phyloP scores from a whole-genome alignment of 2,888 invertebrate species.

The Isoperla grammatica region DNA sequence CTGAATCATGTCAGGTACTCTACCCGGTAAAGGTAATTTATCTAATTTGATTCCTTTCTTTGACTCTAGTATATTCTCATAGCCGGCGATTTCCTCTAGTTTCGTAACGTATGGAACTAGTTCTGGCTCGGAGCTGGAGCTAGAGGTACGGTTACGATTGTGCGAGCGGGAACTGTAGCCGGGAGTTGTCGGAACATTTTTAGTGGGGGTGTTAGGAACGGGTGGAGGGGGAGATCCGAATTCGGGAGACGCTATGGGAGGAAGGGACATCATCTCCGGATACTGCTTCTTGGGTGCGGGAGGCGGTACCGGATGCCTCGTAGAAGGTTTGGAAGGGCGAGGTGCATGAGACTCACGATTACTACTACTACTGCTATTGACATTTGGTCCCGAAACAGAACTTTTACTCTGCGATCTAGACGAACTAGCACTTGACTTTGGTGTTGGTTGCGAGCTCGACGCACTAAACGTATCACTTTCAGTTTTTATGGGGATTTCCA shows the following conservation, averaged over 20 bases:
- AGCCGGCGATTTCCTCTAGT: conserved; percentile 55
- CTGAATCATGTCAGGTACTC: conserved; percentile 34
- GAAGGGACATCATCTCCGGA: conserved; percentile 13
- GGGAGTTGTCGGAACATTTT: conserved; percentile 11
- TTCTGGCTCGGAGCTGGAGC: conserved; percentile 54
- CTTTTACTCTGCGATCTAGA: too few relatives aligned
- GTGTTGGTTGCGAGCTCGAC: too few relatives aligned
- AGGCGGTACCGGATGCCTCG: conserved; percentile 19
- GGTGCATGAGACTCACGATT: conserved; percentile 23
- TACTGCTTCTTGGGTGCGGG: conserved; percentile 1
- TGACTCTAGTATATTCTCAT: conserved; percentile 6
- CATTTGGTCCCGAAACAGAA: conserved; percentile 6
- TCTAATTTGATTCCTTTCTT: conserved; percentile 11
- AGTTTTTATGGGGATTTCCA: too few relatives aligned
- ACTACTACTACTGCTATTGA: conserved; percentile 34
- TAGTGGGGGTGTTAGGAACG: conserved; percentile 28
- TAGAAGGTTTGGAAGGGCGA: conserved; percentile 8
- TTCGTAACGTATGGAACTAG: conserved; percentile 57
- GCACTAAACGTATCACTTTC: too few relatives aligned
- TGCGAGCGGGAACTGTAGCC: conserved; percentile 32
- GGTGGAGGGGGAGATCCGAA: conserved; percentile 32
- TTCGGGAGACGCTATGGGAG: conserved; percentile 28
- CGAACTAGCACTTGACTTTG: too few relatives aligned
- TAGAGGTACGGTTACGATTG: conserved; percentile 43
- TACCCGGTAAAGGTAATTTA: conserved; percentile 33